Evolutionary conservation across 1,140 invertebrate species (phyloP).

Genomic region (Stegodyphus dumicola): DNA sequence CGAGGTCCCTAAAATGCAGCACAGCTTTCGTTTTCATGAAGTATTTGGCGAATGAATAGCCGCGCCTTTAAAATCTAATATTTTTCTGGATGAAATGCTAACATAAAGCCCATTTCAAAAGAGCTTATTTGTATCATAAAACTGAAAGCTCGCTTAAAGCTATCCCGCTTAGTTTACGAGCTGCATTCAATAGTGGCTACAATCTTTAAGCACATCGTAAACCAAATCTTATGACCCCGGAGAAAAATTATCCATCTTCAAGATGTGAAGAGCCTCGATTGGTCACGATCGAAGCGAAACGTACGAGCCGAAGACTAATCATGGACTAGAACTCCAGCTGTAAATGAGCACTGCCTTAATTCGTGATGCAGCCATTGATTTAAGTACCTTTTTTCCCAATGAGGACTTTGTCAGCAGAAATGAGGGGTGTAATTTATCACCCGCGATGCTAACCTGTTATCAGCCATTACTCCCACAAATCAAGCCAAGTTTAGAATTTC

Average conservation of each 20-base stretch:
- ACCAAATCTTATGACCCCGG: conserved; percentile 15
- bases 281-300: conserved; percentile 20
- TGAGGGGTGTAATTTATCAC: conserved; percentile 39
- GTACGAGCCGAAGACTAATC: neutral
- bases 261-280: neutral
- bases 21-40: neutral
- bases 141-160: neutral
- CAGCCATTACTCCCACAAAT: conserved; percentile 47
- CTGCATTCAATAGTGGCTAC: conserved; percentile 1
- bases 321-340: conserved; percentile 1
- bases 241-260: neutral
- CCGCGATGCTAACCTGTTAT: conserved; percentile 32
- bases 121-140: conserved; percentile 12
- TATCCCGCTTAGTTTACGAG: conserved; percentile 4
- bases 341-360: conserved; percentile 38
- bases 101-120: conserved; percentile 11
- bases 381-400: conserved; percentile 8
- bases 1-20: no score
- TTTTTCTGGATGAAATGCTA: neutral
- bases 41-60: neutral
- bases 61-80: neutral
- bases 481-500: conserved; percentile 4
- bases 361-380: conserved; percentile 49
- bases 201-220: conserved; percentile 6
- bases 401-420: conserved; percentile 43